phyloP scores from a whole-genome alignment of 2,888 invertebrate species.

The Drosophila monieri region DNA sequence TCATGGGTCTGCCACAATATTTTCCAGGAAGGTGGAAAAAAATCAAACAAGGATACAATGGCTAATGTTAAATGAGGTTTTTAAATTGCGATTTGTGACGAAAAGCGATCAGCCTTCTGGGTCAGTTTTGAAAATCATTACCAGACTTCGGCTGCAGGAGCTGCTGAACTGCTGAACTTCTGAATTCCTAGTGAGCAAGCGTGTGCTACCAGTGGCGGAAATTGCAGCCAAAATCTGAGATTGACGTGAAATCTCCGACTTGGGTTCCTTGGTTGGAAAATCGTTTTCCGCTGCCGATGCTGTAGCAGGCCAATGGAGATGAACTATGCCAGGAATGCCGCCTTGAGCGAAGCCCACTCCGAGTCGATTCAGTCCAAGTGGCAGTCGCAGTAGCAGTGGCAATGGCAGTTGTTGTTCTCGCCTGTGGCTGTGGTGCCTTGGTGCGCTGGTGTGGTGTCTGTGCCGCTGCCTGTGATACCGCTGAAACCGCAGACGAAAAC shows the following conservation, averaged over 20 bases:
- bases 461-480: constrained; percentile 35
- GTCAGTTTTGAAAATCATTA: background rate
- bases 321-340: constrained; percentile 31
- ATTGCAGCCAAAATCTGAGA: background rate
- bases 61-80: background rate
- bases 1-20: background rate
- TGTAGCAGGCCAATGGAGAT: constrained; percentile 21
- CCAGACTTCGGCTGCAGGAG: background rate
- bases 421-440: constrained; percentile 9
- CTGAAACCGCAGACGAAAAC: constrained; percentile 66
- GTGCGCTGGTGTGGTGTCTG: constrained; percentile 33
- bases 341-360: background rate
- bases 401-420: constrained; percentile 34
- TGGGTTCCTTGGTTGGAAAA: background rate
- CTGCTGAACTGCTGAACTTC: background rate
- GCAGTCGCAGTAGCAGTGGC: constrained; percentile 29
- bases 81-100: background rate
- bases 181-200: background rate
- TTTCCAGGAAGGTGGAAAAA: background rate
- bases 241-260: constrained; percentile 1
- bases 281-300: background rate
- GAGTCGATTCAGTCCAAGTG: constrained; percentile 20
- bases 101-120: background rate
- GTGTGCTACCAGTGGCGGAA: background rate
- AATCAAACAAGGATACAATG: background rate